Conservation (phyloP, 2,113 vertebrate species). For the Hirundichthys speculiger region DNA sequence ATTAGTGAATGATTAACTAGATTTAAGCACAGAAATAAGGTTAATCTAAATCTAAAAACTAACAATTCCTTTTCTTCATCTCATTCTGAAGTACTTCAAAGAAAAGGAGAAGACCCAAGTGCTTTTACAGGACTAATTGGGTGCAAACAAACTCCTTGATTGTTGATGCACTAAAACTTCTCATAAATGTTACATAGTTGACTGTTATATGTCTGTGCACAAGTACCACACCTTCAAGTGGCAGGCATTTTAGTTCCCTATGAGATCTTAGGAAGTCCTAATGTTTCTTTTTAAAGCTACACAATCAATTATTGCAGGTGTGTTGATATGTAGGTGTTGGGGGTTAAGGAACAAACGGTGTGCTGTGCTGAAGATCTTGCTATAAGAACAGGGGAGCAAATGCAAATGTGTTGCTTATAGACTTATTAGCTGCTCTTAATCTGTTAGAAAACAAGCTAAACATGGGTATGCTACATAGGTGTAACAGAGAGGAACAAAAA, state of each 20-base stretch:
- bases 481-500: conserved; percentile 24
- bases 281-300: conserved; percentile 3
- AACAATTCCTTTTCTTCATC: conserved; percentile 20
- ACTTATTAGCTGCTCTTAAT: conserved; percentile 29
- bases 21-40: conserved; percentile 1
- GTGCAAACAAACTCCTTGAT: conserved; percentile 74
- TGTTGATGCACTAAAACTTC: conserved; percentile 73
- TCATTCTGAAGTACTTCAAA: conserved; percentile 8
- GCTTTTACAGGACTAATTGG: conserved; percentile 66
- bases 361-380: conserved; percentile 12
- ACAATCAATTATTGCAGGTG: conserved; percentile 14
- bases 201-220: conserved; percentile 43
- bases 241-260: background rate
- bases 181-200: conserved; percentile 68
- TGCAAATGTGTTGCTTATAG: conserved; percentile 29
- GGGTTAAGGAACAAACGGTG: background rate
- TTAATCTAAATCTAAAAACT: conserved; percentile 13
- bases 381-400: conserved; percentile 14
- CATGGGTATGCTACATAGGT: background rate
- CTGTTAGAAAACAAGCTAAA: conserved; percentile 15
- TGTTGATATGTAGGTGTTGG: background rate
- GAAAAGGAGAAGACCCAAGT: conserved; percentile 45
- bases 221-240: conserved; percentile 28
- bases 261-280: background rate
- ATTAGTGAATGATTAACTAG: conserved; percentile 3